Conservation (phyloP, 2,797 vertebrate species). For the Syngnathus acus region DNA sequence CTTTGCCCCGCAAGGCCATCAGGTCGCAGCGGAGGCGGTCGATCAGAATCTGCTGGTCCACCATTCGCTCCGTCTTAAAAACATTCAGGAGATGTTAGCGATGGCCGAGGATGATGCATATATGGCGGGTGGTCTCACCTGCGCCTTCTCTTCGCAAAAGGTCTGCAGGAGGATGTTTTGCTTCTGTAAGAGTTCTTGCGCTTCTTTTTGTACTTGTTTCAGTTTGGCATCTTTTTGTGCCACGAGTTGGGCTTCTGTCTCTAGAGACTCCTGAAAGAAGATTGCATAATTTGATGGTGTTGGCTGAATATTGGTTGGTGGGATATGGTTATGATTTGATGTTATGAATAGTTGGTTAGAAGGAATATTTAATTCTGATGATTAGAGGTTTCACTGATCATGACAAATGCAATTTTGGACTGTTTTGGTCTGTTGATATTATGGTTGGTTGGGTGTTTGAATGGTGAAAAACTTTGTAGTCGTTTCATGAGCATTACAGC, state of each 20-base stretch:
- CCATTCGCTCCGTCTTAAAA: slow-evolving; percentile 79
- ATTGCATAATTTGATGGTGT: background rate
- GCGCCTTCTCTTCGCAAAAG: slow-evolving; percentile 71
- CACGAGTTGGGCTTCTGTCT: slow-evolving; percentile 63
- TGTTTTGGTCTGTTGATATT: background rate
- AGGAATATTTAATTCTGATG: background rate
- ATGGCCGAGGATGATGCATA: background rate
- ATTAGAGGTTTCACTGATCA: background rate
- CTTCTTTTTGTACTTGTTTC: slow-evolving; percentile 60
- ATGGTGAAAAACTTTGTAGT: background rate
- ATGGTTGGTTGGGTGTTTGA: background rate
- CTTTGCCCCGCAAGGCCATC: slow-evolving; percentile 40
- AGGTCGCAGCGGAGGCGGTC: slow-evolving; percentile 70
- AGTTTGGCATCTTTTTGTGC: slow-evolving; percentile 71
- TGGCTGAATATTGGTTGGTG: background rate
- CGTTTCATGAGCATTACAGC: background rate
- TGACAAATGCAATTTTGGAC: too few relatives aligned
- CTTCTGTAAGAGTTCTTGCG: slow-evolving; percentile 65
- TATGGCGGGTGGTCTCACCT: slow-evolving; percentile 55
- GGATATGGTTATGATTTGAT: background rate
- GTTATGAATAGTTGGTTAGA: background rate
- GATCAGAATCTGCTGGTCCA: slow-evolving; percentile 80
- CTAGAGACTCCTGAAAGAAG: slow-evolving; percentile 65
- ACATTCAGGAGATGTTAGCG: background rate
- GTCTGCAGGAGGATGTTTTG: slow-evolving; percentile 41